Evolutionary conservation across 2,888 invertebrate genomes (phyloP).

Genomic region (Drosophila formosana): DNA sequence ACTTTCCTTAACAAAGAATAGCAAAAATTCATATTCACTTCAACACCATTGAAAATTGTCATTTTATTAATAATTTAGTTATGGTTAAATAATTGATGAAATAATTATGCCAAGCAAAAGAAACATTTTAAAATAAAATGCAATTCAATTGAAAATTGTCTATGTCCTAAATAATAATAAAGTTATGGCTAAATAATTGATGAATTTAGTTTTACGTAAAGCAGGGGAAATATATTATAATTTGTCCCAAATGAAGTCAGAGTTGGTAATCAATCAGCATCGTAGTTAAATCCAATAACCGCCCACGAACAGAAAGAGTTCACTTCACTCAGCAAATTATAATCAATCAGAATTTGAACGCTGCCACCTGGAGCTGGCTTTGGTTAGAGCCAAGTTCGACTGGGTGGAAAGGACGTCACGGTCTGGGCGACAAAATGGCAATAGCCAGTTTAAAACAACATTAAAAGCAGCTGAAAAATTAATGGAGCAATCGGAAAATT

Average conservation of each 20-base stretch:
- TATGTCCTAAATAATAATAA: too few relatives aligned
- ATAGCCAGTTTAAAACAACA: slow-evolving; percentile 30
- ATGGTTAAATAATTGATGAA: too few relatives aligned
- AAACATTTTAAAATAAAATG: too few relatives aligned
- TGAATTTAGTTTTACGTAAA: too few relatives aligned
- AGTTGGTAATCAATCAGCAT: background rate
- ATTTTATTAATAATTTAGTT: background rate
- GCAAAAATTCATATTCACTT: background rate
- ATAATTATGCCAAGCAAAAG: too few relatives aligned
- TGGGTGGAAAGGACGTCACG: background rate
- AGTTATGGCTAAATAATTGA: too few relatives aligned
- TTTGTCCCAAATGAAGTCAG: too few relatives aligned
- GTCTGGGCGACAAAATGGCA: slow-evolving; percentile 1
- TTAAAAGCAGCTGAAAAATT: slow-evolving; percentile 58
- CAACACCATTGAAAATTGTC: background rate
- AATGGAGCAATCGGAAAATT: slow-evolving; percentile 71
- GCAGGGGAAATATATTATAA: too few relatives aligned
- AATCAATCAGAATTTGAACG: slow-evolving; percentile 1
- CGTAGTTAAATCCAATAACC: background rate
- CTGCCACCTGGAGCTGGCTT: background rate
- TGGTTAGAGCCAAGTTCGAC: background rate
- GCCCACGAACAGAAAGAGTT: background rate
- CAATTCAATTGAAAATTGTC: too few relatives aligned
- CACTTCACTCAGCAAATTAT: background rate
- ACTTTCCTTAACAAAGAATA: background rate